These are phyloP conservation scores for Bos javanicus DNA, from an alignment of 2,113 vertebrate genomes.

Conservation along the genomic window DNA sequence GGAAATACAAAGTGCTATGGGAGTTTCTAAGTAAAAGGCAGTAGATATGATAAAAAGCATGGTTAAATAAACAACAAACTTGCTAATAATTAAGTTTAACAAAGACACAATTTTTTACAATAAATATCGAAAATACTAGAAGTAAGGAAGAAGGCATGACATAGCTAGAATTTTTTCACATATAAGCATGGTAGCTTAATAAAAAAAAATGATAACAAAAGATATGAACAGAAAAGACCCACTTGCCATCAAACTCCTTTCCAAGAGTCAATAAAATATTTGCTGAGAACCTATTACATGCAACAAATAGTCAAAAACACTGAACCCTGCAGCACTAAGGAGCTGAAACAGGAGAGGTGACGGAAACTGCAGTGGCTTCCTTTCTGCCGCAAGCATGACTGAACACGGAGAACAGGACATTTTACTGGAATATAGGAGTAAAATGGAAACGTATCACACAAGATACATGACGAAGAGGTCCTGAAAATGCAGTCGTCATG, in stretches of 20 bases:
- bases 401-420: neutral
- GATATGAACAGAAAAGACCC: neutral
- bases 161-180: neutral
- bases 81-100: neutral
- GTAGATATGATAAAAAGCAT: neutral
- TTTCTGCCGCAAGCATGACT: neutral
- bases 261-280: neutral
- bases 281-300: neutral
- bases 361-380: neutral
- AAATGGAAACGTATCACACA: neutral
- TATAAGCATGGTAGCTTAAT: neutral
- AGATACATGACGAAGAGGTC: neutral
- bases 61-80: neutral
- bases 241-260: constrained; percentile 8
- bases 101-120: neutral
- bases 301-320: neutral
- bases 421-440: neutral
- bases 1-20: neutral
- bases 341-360: neutral
- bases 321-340: neutral
- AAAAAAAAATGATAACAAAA: constrained; percentile 28
- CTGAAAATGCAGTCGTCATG: neutral
- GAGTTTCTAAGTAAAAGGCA: neutral
- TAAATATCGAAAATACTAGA: neutral
- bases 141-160: neutral